A percentile compares a stretch with the other conserved stretches of the same genome.
phyloP scores from a whole-genome alignment of 2,113 vertebrate species.

The Syngnathus scovelli region DNA sequence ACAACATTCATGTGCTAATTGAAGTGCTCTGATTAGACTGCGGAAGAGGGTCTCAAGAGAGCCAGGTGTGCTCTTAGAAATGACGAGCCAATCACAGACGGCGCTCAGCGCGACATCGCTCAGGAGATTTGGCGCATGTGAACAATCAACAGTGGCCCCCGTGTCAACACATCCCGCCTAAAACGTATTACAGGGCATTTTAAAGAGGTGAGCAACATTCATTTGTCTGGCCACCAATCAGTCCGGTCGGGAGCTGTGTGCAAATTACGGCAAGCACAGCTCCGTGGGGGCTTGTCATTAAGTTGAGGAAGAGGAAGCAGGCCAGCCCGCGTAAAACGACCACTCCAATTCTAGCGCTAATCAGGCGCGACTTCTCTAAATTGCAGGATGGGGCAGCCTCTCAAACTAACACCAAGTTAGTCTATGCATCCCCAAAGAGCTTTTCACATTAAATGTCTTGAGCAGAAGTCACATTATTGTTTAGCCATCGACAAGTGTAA shows the following conservation, averaged over 20 bases:
- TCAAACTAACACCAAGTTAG: neutral
- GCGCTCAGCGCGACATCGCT: conserved; percentile 44
- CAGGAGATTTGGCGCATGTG: conserved; percentile 41
- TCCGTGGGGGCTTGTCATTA: neutral
- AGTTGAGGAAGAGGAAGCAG: conserved; percentile 42
- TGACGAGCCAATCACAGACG: conserved; percentile 26
- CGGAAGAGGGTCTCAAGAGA: conserved; percentile 31
- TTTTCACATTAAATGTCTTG: neutral
- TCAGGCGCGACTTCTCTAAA: conserved; percentile 4
- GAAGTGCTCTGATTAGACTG: conserved; percentile 22
- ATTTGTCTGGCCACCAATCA: neutral
- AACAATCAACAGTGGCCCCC: conserved; percentile 46
- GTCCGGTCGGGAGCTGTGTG: neutral
- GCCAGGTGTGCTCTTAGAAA: conserved; percentile 45
- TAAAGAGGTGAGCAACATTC: neutral
- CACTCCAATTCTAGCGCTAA: neutral
- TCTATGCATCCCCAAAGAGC: no score
- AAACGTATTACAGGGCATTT: conserved; percentile 3
- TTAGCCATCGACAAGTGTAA: no score
- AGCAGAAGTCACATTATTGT: no score
- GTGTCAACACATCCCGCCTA: neutral
- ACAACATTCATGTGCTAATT: conserved; percentile 18
- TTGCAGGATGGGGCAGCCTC: neutral
- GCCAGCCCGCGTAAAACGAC: conserved; percentile 13
- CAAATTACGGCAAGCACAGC: conserved; percentile 16